Base-by-base conservation (phyloP, 2,797 vertebrate species). In the Huso huso region DNA sequence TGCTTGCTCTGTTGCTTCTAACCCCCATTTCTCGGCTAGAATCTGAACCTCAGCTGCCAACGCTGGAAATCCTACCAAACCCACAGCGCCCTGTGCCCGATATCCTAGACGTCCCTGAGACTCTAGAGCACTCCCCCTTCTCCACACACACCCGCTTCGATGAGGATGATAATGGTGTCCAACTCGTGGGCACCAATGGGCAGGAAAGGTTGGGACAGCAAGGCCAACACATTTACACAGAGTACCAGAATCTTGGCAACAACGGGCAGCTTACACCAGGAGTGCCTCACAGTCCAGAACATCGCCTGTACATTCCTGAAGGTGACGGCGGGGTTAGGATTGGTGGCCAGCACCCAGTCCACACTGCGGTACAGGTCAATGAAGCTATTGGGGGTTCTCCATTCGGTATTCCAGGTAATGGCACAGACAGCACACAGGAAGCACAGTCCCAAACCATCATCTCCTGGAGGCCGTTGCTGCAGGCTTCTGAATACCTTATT, bases 371-470 rank as follows among this genome's bases (percentile, higher is more conserved):
- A 73, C 93, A 71, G 66, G 81, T 81, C 52, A 83, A 63, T 69
- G 74, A 90, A 0, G 83, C 81, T 8, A 79, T 77, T n/a, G 74
- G 85, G 0, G 84, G 84, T 57, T 74, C 88, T 4, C 82, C 82
- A 0, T 88, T 88, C 51, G 79, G 82, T 62, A 88, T 88, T 78
- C 83, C 85, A 52, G 83, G 87, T 79, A 99, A 97, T 0, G 87
- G 93, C 74, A 96, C 92, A 7, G 77, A 84, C 1, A 75, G 89
- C 8, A 85, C 86, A 18, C 94, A 95, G 78, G 96, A 98, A 75
- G 94, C 93, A 15, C 88, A 93, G 74, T 95, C 96, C 1, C 84
- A 95, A 70, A 98, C 96, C 61, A 94, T 94, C 76, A 93, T 99
- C 86, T 94, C 94, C 66, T 99, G 97, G 97, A 89, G 89, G 10